Base-by-base conservation (phyloP, 1,140 invertebrate genomes). In the Trachymyrmex septentrionalis region DNA sequence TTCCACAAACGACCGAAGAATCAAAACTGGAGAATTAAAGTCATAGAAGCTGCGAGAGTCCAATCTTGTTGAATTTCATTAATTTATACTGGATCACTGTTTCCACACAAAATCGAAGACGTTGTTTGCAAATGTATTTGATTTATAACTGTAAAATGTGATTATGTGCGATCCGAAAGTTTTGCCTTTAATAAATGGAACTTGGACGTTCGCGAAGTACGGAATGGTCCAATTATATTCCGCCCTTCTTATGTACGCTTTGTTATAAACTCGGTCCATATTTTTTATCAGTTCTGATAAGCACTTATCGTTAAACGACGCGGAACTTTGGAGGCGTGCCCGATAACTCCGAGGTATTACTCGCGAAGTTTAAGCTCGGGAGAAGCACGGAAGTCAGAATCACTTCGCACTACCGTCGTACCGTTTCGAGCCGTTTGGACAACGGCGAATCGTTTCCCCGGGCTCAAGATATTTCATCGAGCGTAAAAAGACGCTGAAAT, bases 231-330 rank as follows among this genome's bases (percentile, higher is more conserved):
- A 80, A 69, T 84, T 84, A 84, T 84, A 84, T 84, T 84, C 80
- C 69, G 80, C 69, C 69, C 71, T 38, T 84, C 69, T 61, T 38
- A 67, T 73, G 69, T 73, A 73, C 80, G 80, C 80, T 84, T 84
- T 84, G 80, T 84, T 84, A 67, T 84, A 84, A 84, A 84, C 80
- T 84, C 80, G 80, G 19, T 84, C 80, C 55, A 84, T 84, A 84
- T 84, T 84, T 84, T 84, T 84, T 84, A 84, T 84, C 80, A 84
- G 80, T 84, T 84, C 80, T 84, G 80, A 84, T 84, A 84, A 84
- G 80, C 72, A 84, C 80, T 84, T 84, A 84, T 75, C 80, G 80
- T 84, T 84, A 84, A 84, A 84, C 80, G 80, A 84, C 55, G 55
- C 80, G 80, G 69, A 84, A 84, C 69, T 84, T 84, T 84, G 80